phyloP scores from a whole-genome alignment of 1,140 invertebrate genomes.

The Drosophila takahashii region DNA sequence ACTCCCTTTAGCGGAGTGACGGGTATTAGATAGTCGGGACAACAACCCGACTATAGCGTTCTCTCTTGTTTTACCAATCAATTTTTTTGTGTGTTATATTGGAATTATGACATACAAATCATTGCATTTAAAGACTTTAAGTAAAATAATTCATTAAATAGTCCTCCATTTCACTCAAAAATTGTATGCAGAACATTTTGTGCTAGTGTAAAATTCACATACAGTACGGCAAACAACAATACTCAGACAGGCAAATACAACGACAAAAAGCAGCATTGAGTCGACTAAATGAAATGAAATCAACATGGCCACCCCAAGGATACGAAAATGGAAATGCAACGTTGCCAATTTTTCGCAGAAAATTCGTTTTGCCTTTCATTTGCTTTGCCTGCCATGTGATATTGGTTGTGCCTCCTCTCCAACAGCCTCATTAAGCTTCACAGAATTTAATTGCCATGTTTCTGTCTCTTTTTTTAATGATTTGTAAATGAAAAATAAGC shows the following conservation, averaged over 20 bases:
- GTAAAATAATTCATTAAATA: not conserved
- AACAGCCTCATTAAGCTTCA: constrained; percentile 39
- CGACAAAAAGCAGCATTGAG: constrained; percentile 51
- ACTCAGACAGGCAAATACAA: constrained; percentile 38
- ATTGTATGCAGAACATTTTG: not conserved
- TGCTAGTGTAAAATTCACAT: constrained; percentile 1
- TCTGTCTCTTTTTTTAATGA: constrained; percentile 19
- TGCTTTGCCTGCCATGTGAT: constrained; percentile 44
- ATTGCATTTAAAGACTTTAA: too few species aligned
- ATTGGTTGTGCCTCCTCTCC: constrained; percentile 13
- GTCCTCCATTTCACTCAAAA: fast-evolving
- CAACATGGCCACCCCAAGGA: constrained; percentile 74
- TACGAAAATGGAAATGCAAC: constrained; percentile 64
- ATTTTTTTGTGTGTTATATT: too few species aligned
- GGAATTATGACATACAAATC: too few species aligned
- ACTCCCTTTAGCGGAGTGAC: too few species aligned
- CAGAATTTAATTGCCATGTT: constrained; percentile 49
- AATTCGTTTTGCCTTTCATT: constrained; percentile 37
- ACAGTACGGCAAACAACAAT: constrained; percentile 21
- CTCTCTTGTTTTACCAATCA: too few species aligned
- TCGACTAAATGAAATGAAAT: constrained; percentile 79
- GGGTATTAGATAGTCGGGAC: too few species aligned
- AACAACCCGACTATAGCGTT: too few species aligned
- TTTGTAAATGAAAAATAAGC: constrained; percentile 44
- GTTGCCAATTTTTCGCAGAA: constrained; percentile 66